A percentile compares a stretch with the other conserved stretches of the same genome.
These are phyloP conservation scores for Diachrysia chrysitis DNA, from an alignment of 2,888 invertebrate species.

Conservation along the genomic window DNA sequence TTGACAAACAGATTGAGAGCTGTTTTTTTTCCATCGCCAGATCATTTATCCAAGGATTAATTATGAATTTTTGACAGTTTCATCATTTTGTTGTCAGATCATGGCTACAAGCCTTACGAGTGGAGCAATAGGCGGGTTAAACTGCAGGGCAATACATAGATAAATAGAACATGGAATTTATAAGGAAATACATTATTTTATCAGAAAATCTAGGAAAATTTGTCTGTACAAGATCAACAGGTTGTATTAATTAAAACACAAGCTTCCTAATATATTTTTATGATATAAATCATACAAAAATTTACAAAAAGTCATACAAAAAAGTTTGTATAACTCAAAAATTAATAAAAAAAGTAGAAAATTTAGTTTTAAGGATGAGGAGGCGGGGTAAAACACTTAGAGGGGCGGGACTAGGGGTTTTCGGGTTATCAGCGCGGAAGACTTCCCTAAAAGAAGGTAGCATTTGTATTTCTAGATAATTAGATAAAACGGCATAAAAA, in stretches of 20 bases:
- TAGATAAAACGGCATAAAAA: not conserved
- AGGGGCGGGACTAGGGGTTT: not conserved
- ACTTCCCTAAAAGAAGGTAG: not conserved
- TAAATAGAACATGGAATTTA: no score
- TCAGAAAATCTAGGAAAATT: no score
- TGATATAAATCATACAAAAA: not conserved
- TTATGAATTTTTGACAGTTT: no score
- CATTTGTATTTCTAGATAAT: not conserved
- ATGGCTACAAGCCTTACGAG: no score
- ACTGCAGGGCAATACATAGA: no score
- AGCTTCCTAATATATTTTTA: not conserved
- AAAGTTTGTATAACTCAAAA: not conserved
- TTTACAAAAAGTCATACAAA: not conserved
- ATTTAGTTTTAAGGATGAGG: not conserved
- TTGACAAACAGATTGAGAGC: no score
- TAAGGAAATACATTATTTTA: no score
- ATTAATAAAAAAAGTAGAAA: not conserved
- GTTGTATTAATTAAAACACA: not conserved
- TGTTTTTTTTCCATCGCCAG: no score
- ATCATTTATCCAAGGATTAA: no score
- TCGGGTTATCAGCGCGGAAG: not conserved
- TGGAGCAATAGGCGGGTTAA: no score
- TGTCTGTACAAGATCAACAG: not conserved
- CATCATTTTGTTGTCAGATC: no score
- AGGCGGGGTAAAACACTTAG: not conserved